These are phyloP conservation scores for Sternotherus odoratus DNA, from an alignment of 2,797 vertebrate species.

Conservation along the genomic window DNA sequence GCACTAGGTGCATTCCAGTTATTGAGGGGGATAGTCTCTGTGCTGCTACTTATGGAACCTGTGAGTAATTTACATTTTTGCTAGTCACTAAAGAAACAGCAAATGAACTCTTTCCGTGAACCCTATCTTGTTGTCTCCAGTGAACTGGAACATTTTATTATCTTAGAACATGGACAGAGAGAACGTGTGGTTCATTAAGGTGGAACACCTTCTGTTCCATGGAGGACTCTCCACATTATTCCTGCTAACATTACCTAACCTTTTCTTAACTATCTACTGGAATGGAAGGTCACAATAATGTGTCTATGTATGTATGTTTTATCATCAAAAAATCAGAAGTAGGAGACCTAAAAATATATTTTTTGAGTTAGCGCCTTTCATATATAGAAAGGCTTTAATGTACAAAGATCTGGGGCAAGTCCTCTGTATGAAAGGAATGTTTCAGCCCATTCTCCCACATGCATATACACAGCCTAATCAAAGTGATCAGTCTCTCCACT, in stretches of 20 bases:
- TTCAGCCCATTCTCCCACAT: neutral
- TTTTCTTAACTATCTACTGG: too few relatives aligned
- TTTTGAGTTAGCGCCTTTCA: accelerated
- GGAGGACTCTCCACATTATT: neutral
- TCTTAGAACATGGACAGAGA: neutral
- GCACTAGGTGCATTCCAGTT: neutral
- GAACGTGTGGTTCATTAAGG: neutral
- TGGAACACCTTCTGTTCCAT: neutral
- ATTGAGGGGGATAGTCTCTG: neutral
- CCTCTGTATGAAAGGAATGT: neutral
- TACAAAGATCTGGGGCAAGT: neutral
- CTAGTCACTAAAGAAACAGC: neutral
- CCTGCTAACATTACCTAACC: neutral
- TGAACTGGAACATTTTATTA: neutral
- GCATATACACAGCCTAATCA: neutral
- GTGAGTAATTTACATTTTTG: neutral
- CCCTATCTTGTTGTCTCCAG: neutral
- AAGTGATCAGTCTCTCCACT: neutral
- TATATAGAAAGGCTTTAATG: neutral
- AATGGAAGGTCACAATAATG: too few relatives aligned
- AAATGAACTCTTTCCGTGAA: neutral
- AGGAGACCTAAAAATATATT: neutral
- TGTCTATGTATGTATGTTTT: too few relatives aligned
- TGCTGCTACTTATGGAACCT: neutral
- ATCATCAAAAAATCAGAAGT: neutral